Conservation (phyloP, 1,140 invertebrate species). For the Aphaenogaster ashmeadi region DNA sequence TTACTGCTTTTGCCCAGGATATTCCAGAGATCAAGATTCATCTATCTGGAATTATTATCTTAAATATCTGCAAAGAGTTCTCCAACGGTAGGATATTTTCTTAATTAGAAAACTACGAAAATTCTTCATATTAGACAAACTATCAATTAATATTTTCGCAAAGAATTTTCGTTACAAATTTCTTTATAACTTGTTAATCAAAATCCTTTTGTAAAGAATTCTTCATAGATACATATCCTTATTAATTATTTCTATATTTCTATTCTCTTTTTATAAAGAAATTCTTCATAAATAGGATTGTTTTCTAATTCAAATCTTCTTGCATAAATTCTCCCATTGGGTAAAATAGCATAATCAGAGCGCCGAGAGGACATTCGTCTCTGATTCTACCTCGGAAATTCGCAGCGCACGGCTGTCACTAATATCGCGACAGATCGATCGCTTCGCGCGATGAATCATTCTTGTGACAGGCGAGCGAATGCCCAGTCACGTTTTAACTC, state of each 20-base stretch:
- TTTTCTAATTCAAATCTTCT: background rate
- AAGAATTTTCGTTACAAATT: background rate
- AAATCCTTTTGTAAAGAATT: background rate
- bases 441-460: constrained; percentile 78
- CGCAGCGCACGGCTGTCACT: constrained; percentile 64
- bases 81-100: background rate
- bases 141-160: constrained; percentile 4
- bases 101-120: background rate
- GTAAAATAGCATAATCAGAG: background rate
- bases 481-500: constrained; percentile 77
- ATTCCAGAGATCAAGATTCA: background rate
- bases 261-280: background rate
- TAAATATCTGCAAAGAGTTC: background rate
- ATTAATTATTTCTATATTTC: background rate
- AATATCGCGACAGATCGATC: constrained; percentile 77
- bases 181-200: background rate
- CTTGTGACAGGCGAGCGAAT: constrained; percentile 71
- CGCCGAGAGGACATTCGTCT: background rate
- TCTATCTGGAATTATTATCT: background rate
- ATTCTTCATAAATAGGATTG: background rate
- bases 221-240: background rate
- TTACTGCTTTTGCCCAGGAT: background rate
- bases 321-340: background rate
- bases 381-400: constrained; percentile 58
- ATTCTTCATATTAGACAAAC: background rate